These are phyloP conservation scores for Mamestra brassicae DNA, from an alignment of 2,888 invertebrate species.

Conservation along the genomic window DNA sequence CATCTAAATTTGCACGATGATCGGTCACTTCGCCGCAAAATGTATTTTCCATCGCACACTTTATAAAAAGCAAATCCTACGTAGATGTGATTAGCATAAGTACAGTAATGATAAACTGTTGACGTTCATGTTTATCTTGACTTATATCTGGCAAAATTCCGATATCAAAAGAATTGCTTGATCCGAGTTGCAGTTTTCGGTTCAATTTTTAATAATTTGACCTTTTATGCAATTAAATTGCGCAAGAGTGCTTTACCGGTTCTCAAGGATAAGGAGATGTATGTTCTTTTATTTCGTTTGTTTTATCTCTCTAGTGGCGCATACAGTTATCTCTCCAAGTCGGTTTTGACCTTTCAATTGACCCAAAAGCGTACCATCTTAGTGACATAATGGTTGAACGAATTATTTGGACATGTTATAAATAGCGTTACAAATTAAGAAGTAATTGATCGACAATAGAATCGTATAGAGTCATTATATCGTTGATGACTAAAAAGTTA, in stretches of 20 bases:
- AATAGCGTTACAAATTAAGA: conserved; percentile 54
- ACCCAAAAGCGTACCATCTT: conserved; percentile 75
- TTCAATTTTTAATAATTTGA: conserved; percentile 26
- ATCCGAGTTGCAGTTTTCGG: conserved; percentile 10
- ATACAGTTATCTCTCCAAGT: conserved; percentile 76
- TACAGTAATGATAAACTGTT: conserved; percentile 55
- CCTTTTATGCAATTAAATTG: conserved; percentile 57
- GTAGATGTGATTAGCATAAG: conserved; percentile 10
- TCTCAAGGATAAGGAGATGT: conserved; percentile 63
- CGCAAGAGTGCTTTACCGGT: conserved; percentile 57
- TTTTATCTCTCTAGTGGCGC: conserved; percentile 65
- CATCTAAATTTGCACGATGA: conserved; percentile 73
- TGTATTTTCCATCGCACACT: conserved; percentile 59
- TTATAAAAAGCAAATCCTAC: conserved; percentile 70
- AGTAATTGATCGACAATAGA: conserved; percentile 33
- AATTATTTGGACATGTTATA: conserved; percentile 57
- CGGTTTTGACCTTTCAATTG: conserved; percentile 82
- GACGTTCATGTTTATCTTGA: conserved; percentile 66
- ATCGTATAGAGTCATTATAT: not conserved
- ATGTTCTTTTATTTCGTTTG: conserved; percentile 57
- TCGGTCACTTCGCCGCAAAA: conserved; percentile 64
- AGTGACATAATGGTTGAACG: conserved; percentile 77
- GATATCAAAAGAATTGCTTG: conserved; percentile 16
- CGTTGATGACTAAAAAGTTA: not conserved
- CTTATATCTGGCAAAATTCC: conserved; percentile 62